These are phyloP conservation scores for Agrenia bidenticulata DNA, from an alignment of 2,888 invertebrate genomes.

Conservation along the genomic window DNA sequence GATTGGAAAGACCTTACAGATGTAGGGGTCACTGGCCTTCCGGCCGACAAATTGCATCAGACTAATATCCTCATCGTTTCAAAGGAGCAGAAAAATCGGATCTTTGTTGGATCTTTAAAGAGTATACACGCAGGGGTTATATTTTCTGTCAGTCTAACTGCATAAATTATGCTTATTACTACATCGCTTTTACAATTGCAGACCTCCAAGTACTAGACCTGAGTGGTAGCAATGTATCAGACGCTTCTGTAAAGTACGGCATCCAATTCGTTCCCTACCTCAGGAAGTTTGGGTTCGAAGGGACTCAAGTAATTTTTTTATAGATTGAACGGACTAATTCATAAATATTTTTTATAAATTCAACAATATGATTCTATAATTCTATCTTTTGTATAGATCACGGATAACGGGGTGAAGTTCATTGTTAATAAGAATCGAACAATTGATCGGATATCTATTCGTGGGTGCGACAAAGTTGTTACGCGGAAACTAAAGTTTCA, in stretches of 20 bases:
- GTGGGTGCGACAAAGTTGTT: constrained; percentile 25
- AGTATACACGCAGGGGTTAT: constrained; percentile 7
- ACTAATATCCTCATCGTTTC: neutral
- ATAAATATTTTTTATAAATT: constrained; percentile 5
- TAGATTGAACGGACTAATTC: too few species aligned
- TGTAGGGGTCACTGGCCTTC: constrained; percentile 41
- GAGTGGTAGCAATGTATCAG: constrained; percentile 41
- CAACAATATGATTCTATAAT: too few species aligned
- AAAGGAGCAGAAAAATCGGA: constrained; percentile 7
- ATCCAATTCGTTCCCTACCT: constrained; percentile 31
- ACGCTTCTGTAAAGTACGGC: constrained; percentile 41
- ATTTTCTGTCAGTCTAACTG: neutral
- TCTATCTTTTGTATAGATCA: constrained; percentile 24
- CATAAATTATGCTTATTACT: neutral
- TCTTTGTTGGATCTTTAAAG: constrained; percentile 30
- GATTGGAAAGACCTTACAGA: constrained; percentile 46
- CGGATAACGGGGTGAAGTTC: constrained; percentile 24
- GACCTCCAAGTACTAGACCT: constrained; percentile 40
- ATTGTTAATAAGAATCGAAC: constrained; percentile 25
- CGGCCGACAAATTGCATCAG: constrained; percentile 36
- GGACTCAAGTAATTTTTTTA: constrained; percentile 29
- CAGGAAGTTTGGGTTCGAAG: constrained; percentile 36
- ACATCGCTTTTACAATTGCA: constrained; percentile 6
- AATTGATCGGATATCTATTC: constrained; percentile 32
- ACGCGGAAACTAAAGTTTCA: constrained; percentile 23